Conservation (phyloP, 35 echinoderm and acorn worm genomes). For the Ptychodera flava region DNA sequence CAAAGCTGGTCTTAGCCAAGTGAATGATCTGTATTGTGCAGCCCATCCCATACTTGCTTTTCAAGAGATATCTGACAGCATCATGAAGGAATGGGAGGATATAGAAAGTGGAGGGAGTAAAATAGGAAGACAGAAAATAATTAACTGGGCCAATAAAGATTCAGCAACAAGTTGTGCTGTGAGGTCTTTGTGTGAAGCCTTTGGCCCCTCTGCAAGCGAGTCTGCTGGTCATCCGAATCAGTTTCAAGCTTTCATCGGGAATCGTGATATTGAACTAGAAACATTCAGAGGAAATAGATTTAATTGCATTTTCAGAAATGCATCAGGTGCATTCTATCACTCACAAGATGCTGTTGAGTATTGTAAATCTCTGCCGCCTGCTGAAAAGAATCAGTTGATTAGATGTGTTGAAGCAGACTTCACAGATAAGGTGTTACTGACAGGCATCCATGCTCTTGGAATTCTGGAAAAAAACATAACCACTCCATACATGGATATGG, state of each 20-base stretch:
- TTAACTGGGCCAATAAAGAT: conserved; percentile 23
- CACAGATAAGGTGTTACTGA: conserved; percentile 30
- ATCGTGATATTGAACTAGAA: conserved; percentile 9
- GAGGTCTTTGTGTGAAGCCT: conserved; percentile 35
- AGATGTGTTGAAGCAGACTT: conserved; percentile 41
- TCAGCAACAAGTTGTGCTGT: conserved; percentile 44
- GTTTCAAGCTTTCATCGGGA: conserved; percentile 4
- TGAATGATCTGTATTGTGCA: conserved; percentile 57
- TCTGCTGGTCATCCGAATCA: conserved; percentile 28
- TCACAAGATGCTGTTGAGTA: conserved; percentile 11
- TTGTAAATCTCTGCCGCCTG: neutral
- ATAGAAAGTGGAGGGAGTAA: conserved; percentile 30
- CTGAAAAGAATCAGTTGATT: conserved; percentile 41
- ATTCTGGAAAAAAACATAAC: conserved; percentile 46
- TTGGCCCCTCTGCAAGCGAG: conserved; percentile 50
- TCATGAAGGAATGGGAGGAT: conserved; percentile 44
- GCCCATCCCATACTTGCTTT: conserved; percentile 47
- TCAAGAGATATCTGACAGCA: conserved; percentile 42
- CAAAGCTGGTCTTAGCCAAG: conserved; percentile 5
- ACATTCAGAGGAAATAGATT: conserved; percentile 50
- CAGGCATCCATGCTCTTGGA: conserved; percentile 49
- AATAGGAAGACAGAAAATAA: conserved; percentile 35
- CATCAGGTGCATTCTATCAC: conserved; percentile 35
- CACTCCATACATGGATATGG: conserved; percentile 53
- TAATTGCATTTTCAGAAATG: conserved; percentile 37